phyloP scores from a whole-genome alignment of 2,888 invertebrate genomes.

The Dryomyza anilis region DNA sequence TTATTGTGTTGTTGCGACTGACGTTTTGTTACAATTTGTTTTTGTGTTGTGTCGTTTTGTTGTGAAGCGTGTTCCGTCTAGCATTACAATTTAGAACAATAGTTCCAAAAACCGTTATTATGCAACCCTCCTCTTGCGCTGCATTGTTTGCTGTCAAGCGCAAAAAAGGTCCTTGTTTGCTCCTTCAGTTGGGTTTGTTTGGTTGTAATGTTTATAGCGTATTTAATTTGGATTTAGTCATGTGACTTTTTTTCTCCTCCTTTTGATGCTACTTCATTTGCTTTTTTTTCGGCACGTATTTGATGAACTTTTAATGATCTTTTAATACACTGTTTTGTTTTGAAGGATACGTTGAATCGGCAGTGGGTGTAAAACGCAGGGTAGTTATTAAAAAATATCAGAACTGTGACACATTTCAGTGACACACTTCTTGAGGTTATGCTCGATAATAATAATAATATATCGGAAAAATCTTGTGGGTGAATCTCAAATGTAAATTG shows the following conservation, averaged over 20 bases:
- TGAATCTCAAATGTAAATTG: no score
- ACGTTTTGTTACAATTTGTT: constrained; percentile 7
- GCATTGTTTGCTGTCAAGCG: background rate
- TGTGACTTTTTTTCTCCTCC: constrained; percentile 8
- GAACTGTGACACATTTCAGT: no score
- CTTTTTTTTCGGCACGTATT: no score
- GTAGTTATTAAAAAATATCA: no score
- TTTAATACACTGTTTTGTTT: background rate
- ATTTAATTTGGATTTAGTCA: constrained; percentile 16
- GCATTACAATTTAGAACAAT: constrained; percentile 16
- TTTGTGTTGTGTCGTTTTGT: background rate
- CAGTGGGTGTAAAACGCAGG: background rate
- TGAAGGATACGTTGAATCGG: background rate
- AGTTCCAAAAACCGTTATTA: background rate
- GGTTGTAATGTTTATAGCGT: constrained; percentile 14
- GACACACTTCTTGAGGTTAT: no score
- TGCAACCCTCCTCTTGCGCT: background rate
- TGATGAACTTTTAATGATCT: background rate
- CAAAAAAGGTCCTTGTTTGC: background rate
- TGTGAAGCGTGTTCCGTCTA: constrained; percentile 22
- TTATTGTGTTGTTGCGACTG: no score
- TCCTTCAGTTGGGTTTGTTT: constrained; percentile 11
- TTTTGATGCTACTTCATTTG: background rate
- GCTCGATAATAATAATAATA: no score
- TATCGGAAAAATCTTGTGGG: no score